phyloP scores from a whole-genome alignment of 2,797 vertebrate species.

The Peromyscus attwateri region DNA sequence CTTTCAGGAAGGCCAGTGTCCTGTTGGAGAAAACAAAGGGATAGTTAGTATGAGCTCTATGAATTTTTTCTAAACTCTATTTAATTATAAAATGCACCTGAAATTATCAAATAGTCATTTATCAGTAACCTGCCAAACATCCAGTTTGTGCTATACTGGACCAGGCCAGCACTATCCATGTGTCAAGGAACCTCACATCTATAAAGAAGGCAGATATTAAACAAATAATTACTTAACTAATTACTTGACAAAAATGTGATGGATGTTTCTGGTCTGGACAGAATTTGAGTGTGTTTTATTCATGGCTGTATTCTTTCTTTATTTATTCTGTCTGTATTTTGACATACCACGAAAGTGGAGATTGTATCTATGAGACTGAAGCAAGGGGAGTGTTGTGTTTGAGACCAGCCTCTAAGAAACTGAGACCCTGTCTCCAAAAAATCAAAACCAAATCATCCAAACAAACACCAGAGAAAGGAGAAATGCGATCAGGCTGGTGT shows the following conservation, averaged over 20 bases:
- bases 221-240: slow-evolving; percentile 27
- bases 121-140: neutral
- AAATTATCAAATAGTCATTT: neutral
- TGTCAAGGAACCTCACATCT: neutral
- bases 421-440: neutral
- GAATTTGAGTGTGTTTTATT: neutral
- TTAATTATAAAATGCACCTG: slow-evolving; percentile 32
- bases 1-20: slow-evolving; percentile 14
- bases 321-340: neutral
- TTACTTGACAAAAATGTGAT: neutral
- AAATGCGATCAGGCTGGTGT: too few relatives aligned
- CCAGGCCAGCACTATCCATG: neutral
- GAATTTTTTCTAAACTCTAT: neutral
- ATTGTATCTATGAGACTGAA: neutral
- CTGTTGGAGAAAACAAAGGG: neutral
- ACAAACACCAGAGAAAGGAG: neutral
- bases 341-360: neutral
- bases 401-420: neutral
- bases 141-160: neutral
- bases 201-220: neutral
- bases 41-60: neutral
- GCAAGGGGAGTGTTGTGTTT: neutral
- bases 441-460: neutral
- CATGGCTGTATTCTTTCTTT: neutral
- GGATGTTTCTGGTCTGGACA: neutral